phyloP scores from a whole-genome alignment of 1,140 invertebrate genomes.

The Whitmania pigra region DNA sequence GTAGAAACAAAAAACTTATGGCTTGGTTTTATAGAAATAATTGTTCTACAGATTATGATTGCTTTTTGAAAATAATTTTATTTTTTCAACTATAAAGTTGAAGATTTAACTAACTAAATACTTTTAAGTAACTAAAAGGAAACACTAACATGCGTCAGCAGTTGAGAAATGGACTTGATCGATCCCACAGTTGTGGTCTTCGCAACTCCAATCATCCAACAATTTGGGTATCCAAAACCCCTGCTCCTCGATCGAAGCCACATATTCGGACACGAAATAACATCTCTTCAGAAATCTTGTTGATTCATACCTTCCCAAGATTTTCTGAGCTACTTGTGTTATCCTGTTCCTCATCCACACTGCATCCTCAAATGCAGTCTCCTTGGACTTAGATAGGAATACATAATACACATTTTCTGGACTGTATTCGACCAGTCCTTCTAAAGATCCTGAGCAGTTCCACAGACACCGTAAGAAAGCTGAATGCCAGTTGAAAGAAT shows the following conservation, averaged over 20 bases:
- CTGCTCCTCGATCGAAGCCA: slow-evolving; percentile 19
- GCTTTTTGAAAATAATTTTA: no score
- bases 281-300: no score
- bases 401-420: slow-evolving; percentile 25
- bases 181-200: slow-evolving; percentile 31
- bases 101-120: slow-evolving; percentile 9
- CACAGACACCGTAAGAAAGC: slow-evolving; percentile 30
- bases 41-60: no score
- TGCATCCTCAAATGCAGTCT: slow-evolving; percentile 22
- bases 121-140: neutral
- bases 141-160: neutral
- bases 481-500: slow-evolving; percentile 27
- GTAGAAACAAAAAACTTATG: no score
- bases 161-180: slow-evolving; percentile 28
- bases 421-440: slow-evolving; percentile 14
- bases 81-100: no score
- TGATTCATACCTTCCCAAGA: no score
- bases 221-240: slow-evolving; percentile 30
- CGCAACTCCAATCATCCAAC: slow-evolving; percentile 30
- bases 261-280: neutral
- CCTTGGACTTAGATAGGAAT: slow-evolving; percentile 26
- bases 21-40: no score
- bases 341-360: slow-evolving; percentile 28
- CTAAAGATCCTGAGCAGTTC: slow-evolving; percentile 27
- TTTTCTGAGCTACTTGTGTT: no score